phyloP scores from a whole-genome alignment of 2,113 vertebrate species.

The Lycocorax pyrrhopterus region DNA sequence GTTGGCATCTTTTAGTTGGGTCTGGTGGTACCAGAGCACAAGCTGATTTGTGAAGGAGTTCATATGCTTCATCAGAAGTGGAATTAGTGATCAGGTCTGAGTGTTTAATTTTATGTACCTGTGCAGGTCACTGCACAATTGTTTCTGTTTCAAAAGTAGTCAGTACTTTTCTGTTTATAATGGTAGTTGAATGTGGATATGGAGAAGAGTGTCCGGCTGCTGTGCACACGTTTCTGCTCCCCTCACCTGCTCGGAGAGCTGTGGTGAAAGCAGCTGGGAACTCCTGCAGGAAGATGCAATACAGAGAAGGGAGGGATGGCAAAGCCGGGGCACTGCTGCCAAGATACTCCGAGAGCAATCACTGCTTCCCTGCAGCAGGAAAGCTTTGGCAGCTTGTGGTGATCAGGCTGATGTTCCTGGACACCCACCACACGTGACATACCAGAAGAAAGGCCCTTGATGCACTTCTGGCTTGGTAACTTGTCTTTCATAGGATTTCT shows the following conservation, averaged over 20 bases:
- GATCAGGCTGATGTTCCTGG: background rate
- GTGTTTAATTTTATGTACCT: background rate
- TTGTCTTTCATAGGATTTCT: background rate
- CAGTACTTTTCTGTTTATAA: background rate
- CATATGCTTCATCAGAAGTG: background rate
- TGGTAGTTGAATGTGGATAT: background rate
- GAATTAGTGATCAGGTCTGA: background rate
- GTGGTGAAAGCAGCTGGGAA: background rate
- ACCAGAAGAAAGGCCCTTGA: background rate
- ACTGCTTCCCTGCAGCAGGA: background rate
- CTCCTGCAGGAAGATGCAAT: background rate
- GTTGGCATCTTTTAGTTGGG: constrained; percentile 43
- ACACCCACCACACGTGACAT: rapidly evolving
- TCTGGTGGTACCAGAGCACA: constrained; percentile 30
- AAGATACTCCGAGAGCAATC: rapidly evolving
- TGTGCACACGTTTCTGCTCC: background rate
- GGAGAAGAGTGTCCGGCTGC: background rate
- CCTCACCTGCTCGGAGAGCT: background rate
- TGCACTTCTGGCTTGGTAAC: background rate
- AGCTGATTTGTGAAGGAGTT: constrained; percentile 27
- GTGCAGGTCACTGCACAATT: background rate
- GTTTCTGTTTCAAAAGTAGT: background rate
- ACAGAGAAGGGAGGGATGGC: background rate
- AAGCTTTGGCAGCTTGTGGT: background rate
- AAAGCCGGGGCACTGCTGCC: background rate